A percentile compares a stretch with the other conserved stretches of the same genome.
Evolutionary conservation across 2,888 invertebrate genomes (phyloP).

Genomic region (Sthenelais limicola): DNA sequence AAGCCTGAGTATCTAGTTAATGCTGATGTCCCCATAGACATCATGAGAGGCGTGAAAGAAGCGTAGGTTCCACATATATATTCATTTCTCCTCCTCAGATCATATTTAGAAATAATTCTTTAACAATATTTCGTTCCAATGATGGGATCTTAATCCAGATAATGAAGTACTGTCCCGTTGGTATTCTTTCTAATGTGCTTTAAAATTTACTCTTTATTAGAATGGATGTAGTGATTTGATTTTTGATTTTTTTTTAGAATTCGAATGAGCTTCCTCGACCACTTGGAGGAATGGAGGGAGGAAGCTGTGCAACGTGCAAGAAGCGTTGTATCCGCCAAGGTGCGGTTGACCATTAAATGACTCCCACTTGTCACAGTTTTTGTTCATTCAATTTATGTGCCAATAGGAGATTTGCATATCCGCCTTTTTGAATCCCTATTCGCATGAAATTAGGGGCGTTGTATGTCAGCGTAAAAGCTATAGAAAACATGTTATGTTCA

Average conservation of each 20-base stretch:
- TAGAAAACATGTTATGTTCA: no score
- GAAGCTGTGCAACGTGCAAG: constrained; percentile 64
- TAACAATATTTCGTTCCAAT: no score
- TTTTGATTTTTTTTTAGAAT: constrained; percentile 57
- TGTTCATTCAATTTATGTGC: no score
- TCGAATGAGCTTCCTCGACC: constrained; percentile 69
- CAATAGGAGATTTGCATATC: no score
- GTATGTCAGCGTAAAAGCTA: no score
- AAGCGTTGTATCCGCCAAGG: constrained; percentile 70
- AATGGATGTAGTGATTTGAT: constrained; percentile 30
- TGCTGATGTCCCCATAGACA: constrained; percentile 55
- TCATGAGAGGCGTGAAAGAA: constrained; percentile 60
- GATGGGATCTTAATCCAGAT: no score
- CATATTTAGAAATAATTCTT: neutral
- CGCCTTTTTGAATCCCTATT: no score
- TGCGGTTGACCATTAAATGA: no score
- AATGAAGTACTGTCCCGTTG: no score
- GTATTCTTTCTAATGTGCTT: no score
- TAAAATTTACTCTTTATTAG: neutral
- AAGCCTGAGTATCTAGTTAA: constrained; percentile 57
- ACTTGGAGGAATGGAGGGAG: constrained; percentile 68
- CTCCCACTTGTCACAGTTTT: no score
- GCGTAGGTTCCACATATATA: constrained; percentile 53
- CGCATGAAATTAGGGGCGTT: no score
- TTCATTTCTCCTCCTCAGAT: neutral